These are phyloP conservation scores for Trichonephila clavata DNA, from an alignment of 1,140 invertebrate species.

Conservation along the genomic window DNA sequence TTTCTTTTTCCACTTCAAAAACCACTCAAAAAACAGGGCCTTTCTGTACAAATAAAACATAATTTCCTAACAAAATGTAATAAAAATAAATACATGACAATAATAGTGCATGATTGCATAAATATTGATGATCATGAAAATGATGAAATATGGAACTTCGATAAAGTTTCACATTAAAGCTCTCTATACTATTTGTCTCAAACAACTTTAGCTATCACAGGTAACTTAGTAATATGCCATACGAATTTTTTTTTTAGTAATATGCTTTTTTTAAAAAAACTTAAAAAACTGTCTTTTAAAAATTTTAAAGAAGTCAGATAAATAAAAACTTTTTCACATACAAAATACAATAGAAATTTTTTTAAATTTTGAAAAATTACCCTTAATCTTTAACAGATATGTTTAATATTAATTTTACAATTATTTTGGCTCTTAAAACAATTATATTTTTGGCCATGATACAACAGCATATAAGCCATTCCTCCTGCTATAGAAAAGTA, in stretches of 20 bases:
- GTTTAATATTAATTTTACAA: neutral
- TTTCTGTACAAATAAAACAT: neutral
- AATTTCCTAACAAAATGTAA: neutral
- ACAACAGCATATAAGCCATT: too few species aligned
- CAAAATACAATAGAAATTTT: too few species aligned
- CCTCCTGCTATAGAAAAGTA: too few species aligned
- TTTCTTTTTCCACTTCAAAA: neutral
- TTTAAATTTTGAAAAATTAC: neutral
- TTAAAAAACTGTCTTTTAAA: neutral
- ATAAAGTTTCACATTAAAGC: conserved; percentile 17
- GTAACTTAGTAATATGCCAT: neutral
- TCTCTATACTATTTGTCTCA: neutral
- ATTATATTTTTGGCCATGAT: too few species aligned
- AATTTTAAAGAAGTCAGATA: too few species aligned
- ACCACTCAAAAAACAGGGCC: neutral
- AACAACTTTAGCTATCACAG: neutral
- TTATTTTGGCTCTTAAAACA: too few species aligned
- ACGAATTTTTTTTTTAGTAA: neutral
- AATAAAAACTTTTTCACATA: too few species aligned
- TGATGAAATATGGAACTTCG: neutral
- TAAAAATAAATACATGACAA: conserved; percentile 26
- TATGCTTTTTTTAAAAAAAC: neutral
- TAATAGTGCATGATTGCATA: conserved; percentile 4
- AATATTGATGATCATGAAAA: conserved; percentile 6
- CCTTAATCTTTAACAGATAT: neutral